Evolutionary conservation across 2,888 invertebrate genomes (phyloP), one percentile per base, ranked within the genome.

Genomic region (Cecidostiba fungosa): DNA sequence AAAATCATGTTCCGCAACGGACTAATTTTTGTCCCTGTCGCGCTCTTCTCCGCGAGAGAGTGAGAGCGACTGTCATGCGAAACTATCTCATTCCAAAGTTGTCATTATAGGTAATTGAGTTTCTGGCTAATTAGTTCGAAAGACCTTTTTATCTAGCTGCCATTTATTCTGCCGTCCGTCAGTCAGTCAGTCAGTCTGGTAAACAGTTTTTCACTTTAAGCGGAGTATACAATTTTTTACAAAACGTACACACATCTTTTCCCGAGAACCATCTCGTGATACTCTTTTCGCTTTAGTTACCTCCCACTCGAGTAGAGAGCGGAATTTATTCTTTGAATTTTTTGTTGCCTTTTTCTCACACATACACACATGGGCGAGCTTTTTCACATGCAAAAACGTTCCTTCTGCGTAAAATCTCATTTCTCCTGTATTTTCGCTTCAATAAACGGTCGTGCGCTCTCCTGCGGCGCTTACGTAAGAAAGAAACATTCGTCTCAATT

Each of bases 51-150:
- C 3, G 26, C n/a, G n/a, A 36, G 43, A 23, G 70, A 16, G 19
- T 43, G n/a, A 23, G 23, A n/a, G 23, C 39, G 14, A 72, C 23
- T 26, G 66, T 66, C 66, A 26, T 14, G n/a, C 70, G 36, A 36
- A 70, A 70, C 70, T 72, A 39, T 72, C 12, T 23, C 23, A 26
- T 36, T 3, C n/a, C 10, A 14, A 70, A 70, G 36, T 77, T 84
- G 32, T 43, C 66, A 69, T 77, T 66, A n/a, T n/a, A 59, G n/a
- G 29, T 77, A 79, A 86, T 84, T 84, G 66, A 50, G 54, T 84
- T 86, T 77, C 80, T 36, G 69, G 69, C 70, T 85, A 85, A 85
- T 85, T 85, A 85, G 76, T 59, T 76, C n/a, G 70, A 54, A n/a
- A 76, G 50, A 47, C 32, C 10, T 36, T 85, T 76, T 77, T 70